Percentiles rank a stretch among this genome's conserved stretches.
phyloP scores from a whole-genome alignment of 1,140 invertebrate genomes.

The Pristionchus pacificus region DNA sequence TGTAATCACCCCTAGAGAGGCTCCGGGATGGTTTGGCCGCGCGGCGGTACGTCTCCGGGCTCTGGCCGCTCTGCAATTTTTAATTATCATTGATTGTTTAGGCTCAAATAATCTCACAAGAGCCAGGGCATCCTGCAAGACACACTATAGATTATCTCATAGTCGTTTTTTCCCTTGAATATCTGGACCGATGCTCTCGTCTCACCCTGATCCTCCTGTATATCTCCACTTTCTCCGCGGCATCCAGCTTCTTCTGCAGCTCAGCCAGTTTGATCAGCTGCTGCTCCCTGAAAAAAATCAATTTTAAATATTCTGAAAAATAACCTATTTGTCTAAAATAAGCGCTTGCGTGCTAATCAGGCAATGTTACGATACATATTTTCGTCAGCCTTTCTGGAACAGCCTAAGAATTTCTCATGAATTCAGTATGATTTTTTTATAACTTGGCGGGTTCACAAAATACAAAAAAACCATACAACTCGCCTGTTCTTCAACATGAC shows the following conservation, averaged over 20 bases:
- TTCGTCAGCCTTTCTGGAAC: too few species aligned
- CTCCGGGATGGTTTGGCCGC: slow-evolving; percentile 23
- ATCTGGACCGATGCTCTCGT: too few species aligned
- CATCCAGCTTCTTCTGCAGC: slow-evolving; percentile 50
- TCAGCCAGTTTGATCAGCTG: slow-evolving; percentile 49
- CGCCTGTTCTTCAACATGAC: slow-evolving; percentile 48
- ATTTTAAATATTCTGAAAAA: not conserved
- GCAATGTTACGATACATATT: too few species aligned
- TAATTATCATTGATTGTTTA: too few species aligned
- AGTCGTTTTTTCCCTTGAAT: not conserved
- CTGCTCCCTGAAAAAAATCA: slow-evolving; percentile 15
- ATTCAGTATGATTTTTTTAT: too few species aligned
- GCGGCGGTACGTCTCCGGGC: slow-evolving; percentile 35
- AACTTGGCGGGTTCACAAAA: too few species aligned
- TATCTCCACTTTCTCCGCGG: slow-evolving; percentile 53
- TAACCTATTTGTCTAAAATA: too few species aligned
- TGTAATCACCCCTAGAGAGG: slow-evolving; percentile 12
- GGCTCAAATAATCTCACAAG: too few species aligned
- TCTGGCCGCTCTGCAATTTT: slow-evolving; percentile 50
- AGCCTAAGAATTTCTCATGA: too few species aligned
- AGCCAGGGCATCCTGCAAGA: too few species aligned
- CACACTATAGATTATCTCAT: slow-evolving; percentile 1
- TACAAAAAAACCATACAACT: too few species aligned
- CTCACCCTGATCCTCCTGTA: slow-evolving; percentile 44
- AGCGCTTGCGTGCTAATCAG: too few species aligned